These are phyloP conservation scores for Limnephilus auricula DNA, from an alignment of 2,888 invertebrate genomes.

Conservation along the genomic window DNA sequence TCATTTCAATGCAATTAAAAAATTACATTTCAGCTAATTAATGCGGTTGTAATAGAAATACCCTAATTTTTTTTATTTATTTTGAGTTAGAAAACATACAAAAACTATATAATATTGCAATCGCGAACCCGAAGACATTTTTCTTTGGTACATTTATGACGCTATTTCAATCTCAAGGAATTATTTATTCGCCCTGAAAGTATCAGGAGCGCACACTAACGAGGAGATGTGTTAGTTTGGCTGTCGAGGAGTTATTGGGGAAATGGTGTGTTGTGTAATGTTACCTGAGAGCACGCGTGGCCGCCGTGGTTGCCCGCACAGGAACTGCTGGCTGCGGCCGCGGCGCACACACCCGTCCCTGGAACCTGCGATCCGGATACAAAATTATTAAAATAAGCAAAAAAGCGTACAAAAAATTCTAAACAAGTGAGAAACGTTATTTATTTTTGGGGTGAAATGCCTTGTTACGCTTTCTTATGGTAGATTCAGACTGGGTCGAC, in stretches of 20 bases:
- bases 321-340: slow-evolving; percentile 76
- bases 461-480: no score
- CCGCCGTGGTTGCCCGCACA: slow-evolving; percentile 79
- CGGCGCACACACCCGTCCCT: slow-evolving; percentile 83
- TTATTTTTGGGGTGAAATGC: no score
- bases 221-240: neutral
- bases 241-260: neutral
- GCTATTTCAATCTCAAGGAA: no score
- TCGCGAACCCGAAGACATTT: no score
- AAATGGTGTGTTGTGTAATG: slow-evolving; percentile 44
- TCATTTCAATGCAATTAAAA: no score
- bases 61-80: neutral
- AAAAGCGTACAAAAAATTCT: no score
- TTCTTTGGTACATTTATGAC: no score
- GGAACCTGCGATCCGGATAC: slow-evolving; percentile 74
- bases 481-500: no score
- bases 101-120: no score
- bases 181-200: neutral
- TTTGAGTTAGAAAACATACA: no score
- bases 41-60: neutral
- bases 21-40: neutral
- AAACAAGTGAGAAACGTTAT: no score
- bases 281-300: slow-evolving; percentile 81
- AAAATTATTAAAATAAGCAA: neutral
- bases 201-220: neutral